Percentiles rank a stretch among this genome's conserved stretches.
These are phyloP conservation scores for Gymnogyps californianus DNA, from an alignment of 2,113 vertebrate species.

Conservation along the genomic window DNA sequence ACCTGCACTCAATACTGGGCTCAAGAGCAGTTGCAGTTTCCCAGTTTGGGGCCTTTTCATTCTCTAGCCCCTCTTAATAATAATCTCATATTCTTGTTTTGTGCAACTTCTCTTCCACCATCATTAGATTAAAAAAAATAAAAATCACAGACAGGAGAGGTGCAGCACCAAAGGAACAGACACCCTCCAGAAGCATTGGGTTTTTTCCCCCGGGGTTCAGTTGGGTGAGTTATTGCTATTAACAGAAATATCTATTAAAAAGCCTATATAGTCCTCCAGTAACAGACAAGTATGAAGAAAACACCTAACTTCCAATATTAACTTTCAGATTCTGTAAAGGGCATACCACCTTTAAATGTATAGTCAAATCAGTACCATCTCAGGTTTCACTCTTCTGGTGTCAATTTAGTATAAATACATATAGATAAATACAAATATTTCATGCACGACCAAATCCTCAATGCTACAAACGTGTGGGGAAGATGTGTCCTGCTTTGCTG, in stretches of 20 bases:
- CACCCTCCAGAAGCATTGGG: not conserved
- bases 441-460: not conserved
- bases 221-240: not conserved
- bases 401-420: not conserved
- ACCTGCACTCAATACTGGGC: fast-evolving
- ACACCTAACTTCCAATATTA: not conserved
- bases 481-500: not conserved
- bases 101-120: not conserved
- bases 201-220: not conserved
- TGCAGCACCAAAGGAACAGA: not conserved
- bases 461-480: not conserved
- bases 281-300: not conserved
- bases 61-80: not conserved
- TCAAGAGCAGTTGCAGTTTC: not conserved
- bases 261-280: not conserved
- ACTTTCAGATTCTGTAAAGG: not conserved
- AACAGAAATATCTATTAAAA: not conserved
- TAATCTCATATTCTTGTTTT: fast-evolving
- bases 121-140: not conserved
- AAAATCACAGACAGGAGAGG: not conserved
- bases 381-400: not conserved
- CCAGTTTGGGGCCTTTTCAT: not conserved
- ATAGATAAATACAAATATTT: not conserved
- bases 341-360: not conserved
- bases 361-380: not conserved